Conservation (phyloP, 2,797 vertebrate genomes). For the Leuciscus waleckii region DNA sequence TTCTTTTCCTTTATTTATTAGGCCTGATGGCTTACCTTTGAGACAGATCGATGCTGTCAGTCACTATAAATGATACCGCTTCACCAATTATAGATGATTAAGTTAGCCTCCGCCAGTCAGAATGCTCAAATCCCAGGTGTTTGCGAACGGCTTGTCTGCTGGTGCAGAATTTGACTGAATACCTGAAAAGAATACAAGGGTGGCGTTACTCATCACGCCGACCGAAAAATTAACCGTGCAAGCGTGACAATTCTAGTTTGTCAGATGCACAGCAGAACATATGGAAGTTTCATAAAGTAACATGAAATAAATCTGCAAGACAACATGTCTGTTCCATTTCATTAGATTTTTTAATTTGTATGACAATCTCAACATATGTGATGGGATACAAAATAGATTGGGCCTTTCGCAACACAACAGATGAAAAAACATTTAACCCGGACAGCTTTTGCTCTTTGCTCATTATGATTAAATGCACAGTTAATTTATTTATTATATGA, state of each 20-base stretch:
- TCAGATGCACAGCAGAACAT: slow-evolving; percentile 32
- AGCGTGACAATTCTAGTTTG: slow-evolving; percentile 18
- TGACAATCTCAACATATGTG: slow-evolving; percentile 36
- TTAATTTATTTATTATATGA: not conserved
- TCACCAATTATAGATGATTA: slow-evolving; percentile 65
- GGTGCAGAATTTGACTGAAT: slow-evolving; percentile 42
- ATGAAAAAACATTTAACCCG: slow-evolving; percentile 24
- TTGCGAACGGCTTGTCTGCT: slow-evolving; percentile 17
- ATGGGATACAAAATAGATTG: slow-evolving; percentile 17
- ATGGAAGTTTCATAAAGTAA: slow-evolving; percentile 43
- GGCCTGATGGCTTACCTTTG: slow-evolving; percentile 58
- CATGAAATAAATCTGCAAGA: slow-evolving; percentile 46
- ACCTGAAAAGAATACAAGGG: slow-evolving; percentile 46
- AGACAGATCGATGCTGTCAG: slow-evolving; percentile 63
- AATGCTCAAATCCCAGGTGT: slow-evolving; percentile 50
- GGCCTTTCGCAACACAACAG: not conserved
- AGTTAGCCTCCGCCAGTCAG: slow-evolving; percentile 61
- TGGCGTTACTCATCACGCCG: slow-evolving; percentile 27
- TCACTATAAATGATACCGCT: slow-evolving; percentile 65
- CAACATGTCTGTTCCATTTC: slow-evolving; percentile 44
- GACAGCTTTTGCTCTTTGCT: not conserved
- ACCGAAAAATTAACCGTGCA: slow-evolving; percentile 7
- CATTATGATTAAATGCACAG: not conserved
- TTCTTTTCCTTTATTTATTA: slow-evolving; percentile 61
- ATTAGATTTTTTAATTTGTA: slow-evolving; percentile 40